phyloP scores from a whole-genome alignment of 1,140 invertebrate genomes.

The Cydia pomonella region DNA sequence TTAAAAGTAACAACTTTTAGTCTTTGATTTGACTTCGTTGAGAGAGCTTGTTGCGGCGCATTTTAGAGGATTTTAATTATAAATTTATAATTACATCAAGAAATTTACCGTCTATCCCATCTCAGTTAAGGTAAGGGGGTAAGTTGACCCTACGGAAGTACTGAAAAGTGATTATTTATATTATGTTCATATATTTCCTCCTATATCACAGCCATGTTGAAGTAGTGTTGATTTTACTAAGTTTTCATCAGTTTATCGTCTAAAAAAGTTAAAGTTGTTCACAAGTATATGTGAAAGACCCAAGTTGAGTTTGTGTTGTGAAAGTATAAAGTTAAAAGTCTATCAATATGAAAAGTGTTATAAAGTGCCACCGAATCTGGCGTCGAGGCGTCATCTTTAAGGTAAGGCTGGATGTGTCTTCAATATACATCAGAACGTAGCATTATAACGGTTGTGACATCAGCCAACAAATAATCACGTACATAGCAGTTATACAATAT shows the following conservation, averaged over 20 bases:
- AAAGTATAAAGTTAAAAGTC: constrained; percentile 73
- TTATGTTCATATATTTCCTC: constrained; percentile 78
- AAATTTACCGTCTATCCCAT: constrained; percentile 73
- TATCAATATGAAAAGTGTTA: constrained; percentile 77
- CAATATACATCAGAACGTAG: constrained; percentile 75
- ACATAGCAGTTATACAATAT: constrained; percentile 1
- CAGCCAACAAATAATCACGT: constrained; percentile 17
- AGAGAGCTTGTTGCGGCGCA: constrained; percentile 70
- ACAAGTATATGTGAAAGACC: constrained; percentile 79
- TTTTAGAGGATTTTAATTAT: constrained; percentile 66
- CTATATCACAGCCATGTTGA: constrained; percentile 79
- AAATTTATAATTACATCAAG: constrained; percentile 69
- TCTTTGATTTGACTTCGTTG: constrained; percentile 55
- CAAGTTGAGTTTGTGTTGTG: constrained; percentile 79
- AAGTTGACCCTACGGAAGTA: constrained; percentile 75
- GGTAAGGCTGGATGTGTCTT: constrained; percentile 79
- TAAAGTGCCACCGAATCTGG: constrained; percentile 76
- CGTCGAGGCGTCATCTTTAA: constrained; percentile 74
- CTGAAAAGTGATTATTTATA: constrained; percentile 79
- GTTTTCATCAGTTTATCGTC: constrained; percentile 77
- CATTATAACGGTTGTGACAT: constrained; percentile 38
- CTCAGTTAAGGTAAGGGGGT: constrained; percentile 79
- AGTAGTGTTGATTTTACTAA: constrained; percentile 80
- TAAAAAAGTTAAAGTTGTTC: constrained; percentile 72
- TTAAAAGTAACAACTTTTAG: constrained; percentile 34